Conservation (phyloP, 2,888 invertebrate species). For the Loripinus fragilis region DNA sequence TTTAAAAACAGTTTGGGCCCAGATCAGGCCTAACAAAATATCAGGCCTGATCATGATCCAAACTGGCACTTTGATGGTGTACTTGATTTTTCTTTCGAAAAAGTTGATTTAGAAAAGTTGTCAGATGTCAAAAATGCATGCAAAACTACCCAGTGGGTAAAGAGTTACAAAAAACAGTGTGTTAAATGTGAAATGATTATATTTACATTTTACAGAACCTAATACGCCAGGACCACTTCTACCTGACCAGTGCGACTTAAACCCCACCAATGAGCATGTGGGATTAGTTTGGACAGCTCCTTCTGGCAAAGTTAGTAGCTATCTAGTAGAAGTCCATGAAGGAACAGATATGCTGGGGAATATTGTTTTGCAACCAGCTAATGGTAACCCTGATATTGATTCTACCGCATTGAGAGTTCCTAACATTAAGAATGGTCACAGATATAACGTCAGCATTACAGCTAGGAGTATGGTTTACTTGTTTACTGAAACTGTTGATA, state of each 20-base stretch:
- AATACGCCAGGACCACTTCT: neutral
- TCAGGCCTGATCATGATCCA: no score
- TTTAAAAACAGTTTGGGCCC: no score
- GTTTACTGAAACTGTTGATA: neutral
- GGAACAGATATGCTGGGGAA: neutral
- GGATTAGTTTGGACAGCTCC: neutral
- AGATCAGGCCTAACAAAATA: no score
- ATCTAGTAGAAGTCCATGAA: neutral
- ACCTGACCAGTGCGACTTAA: neutral
- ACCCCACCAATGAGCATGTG: neutral
- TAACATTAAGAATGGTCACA: neutral
- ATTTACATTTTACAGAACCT: neutral
- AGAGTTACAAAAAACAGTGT: no score
- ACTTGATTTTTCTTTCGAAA: no score
- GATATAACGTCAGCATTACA: neutral
- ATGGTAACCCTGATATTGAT: no score
- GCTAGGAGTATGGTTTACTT: slow-evolving; percentile 26
- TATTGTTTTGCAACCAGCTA: neutral
- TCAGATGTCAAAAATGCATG: no score
- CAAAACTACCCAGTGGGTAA: no score
- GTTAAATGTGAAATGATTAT: no score
- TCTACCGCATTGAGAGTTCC: neutral
- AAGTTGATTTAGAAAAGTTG: no score
- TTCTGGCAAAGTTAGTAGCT: neutral
- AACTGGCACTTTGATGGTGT: no score